Percentiles rank a stretch among this genome's conserved stretches.
These are phyloP conservation scores for Carterocephalus palaemon DNA, from an alignment of 2,888 invertebrate species.

Conservation along the genomic window DNA sequence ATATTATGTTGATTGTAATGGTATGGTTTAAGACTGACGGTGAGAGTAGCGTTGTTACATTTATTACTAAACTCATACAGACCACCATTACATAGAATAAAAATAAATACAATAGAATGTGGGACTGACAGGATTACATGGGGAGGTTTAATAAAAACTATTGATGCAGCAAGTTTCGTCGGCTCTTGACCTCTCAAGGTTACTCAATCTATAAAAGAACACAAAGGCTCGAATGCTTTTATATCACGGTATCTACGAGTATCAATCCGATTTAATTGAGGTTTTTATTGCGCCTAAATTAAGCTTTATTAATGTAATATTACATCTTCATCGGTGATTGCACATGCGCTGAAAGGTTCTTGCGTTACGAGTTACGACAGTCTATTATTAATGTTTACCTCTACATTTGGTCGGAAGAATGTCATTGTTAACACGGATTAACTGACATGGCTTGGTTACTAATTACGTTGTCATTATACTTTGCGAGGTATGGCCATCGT, in stretches of 20 bases:
- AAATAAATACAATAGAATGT: no score
- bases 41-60: no score
- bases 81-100: no score
- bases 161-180: slow-evolving; percentile 9
- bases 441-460: slow-evolving; percentile 27
- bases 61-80: no score
- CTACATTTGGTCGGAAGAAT: slow-evolving; percentile 33
- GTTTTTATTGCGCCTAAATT: slow-evolving; percentile 20
- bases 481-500: slow-evolving; percentile 5
- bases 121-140: no score
- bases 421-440: slow-evolving; percentile 32
- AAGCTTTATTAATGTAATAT: slow-evolving; percentile 20
- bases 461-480: slow-evolving; percentile 22
- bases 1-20: no score
- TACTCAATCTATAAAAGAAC: slow-evolving; percentile 21
- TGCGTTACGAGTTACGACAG: slow-evolving; percentile 16
- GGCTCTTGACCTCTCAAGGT: slow-evolving; percentile 43
- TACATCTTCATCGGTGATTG: slow-evolving; percentile 14
- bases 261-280: slow-evolving; percentile 10
- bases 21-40: no score
- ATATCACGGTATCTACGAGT: slow-evolving; percentile 16
- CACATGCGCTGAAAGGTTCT: slow-evolving; percentile 16
- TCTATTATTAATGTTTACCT: slow-evolving; percentile 20
- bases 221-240: slow-evolving; percentile 12
- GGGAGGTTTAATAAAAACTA: no score